These are phyloP conservation scores for Enteromius mattozi DNA, from an alignment of 2,797 vertebrate genomes.

Conservation along the genomic window DNA sequence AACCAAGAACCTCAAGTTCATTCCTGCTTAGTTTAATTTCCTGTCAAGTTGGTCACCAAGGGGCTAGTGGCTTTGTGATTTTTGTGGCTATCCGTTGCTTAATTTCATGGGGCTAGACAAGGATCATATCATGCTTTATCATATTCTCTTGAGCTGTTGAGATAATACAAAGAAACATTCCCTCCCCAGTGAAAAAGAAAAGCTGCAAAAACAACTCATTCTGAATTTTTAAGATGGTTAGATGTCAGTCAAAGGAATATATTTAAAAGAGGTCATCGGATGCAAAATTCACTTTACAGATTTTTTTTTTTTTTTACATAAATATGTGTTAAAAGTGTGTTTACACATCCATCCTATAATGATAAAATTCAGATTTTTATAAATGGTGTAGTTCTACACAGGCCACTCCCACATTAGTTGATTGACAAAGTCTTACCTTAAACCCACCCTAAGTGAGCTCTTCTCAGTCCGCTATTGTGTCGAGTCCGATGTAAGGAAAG, in stretches of 20 bases:
- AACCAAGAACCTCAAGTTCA: constrained; percentile 36
- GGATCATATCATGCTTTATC: background rate
- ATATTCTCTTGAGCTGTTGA: background rate
- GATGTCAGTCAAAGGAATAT: background rate
- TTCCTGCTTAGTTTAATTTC: constrained; percentile 30
- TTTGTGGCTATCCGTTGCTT: background rate
- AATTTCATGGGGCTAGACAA: background rate
- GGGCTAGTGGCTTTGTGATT: constrained; percentile 1
- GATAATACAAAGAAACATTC: background rate
- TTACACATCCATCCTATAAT: too few species aligned
- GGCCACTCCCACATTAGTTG: too few species aligned
- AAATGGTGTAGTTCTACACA: too few species aligned
- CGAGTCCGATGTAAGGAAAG: too few species aligned
- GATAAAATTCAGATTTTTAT: too few species aligned
- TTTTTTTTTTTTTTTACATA: too few species aligned
- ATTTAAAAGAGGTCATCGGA: background rate
- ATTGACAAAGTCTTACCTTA: too few species aligned
- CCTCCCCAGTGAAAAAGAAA: background rate
- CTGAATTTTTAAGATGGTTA: background rate
- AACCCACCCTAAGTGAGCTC: too few species aligned
- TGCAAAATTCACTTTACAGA: too few species aligned
- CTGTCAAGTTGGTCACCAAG: constrained; percentile 39
- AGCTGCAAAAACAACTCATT: background rate
- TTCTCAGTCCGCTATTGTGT: too few species aligned
- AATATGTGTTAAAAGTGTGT: too few species aligned